Conservation (phyloP, 2,888 invertebrate genomes). For the Agrilus cyanescens region DNA sequence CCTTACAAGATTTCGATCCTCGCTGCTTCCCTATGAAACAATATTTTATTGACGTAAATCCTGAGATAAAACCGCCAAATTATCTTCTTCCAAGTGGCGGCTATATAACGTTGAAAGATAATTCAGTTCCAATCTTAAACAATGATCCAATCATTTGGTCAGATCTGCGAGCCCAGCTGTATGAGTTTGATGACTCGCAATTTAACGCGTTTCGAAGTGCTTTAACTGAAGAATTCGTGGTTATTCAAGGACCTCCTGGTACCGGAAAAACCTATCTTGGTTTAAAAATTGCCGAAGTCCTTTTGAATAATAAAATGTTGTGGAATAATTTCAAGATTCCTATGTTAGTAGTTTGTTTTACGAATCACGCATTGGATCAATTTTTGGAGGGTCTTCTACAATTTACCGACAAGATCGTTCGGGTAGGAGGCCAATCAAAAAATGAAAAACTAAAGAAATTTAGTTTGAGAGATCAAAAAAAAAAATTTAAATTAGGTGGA, state of each 20-base stretch:
- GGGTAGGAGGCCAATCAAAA: slow-evolving; percentile 60
- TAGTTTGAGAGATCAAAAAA: slow-evolving; percentile 34
- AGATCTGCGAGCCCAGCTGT: slow-evolving; percentile 18
- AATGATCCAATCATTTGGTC: slow-evolving; percentile 35
- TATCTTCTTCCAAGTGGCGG: slow-evolving; percentile 26
- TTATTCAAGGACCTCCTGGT: slow-evolving; percentile 82
- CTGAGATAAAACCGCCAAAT: slow-evolving; percentile 26
- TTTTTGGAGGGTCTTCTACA: slow-evolving; percentile 59
- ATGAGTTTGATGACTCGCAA: slow-evolving; percentile 56
- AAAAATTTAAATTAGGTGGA: not conserved
- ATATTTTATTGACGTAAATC: slow-evolving; percentile 49
- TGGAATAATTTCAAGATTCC: slow-evolving; percentile 39
- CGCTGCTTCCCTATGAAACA: slow-evolving; percentile 53
- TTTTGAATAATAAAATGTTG: slow-evolving; percentile 44
- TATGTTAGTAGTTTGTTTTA: slow-evolving; percentile 69
- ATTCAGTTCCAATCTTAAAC: not conserved
- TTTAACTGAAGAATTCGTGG: slow-evolving; percentile 56
- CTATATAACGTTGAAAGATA: no score
- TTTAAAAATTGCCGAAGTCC: slow-evolving; percentile 55
- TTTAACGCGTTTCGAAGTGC: slow-evolving; percentile 53
- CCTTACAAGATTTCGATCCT: slow-evolving; percentile 45
- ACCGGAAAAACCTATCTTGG: slow-evolving; percentile 79
- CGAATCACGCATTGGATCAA: slow-evolving; percentile 80
- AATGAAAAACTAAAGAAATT: slow-evolving; percentile 42
- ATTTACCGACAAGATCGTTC: slow-evolving; percentile 47